Evolutionary conservation across 2,888 invertebrate genomes (phyloP).

Genomic region (Parelbella ahira): DNA sequence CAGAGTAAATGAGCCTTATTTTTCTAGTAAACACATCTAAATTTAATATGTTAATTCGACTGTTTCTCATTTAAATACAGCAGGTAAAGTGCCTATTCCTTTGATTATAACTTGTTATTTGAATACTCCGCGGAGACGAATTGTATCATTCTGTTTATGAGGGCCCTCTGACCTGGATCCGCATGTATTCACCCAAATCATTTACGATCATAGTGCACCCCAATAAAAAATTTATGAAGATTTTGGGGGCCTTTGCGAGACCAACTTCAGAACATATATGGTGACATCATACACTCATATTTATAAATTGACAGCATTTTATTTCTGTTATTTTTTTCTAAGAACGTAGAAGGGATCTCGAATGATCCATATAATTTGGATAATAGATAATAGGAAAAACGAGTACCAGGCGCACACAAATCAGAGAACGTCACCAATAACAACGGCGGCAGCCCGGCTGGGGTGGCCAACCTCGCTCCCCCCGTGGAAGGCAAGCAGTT

Average conservation of each 20-base stretch:
- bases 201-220: slow-evolving; percentile 8
- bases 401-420: slow-evolving; percentile 62
- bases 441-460: slow-evolving; percentile 48
- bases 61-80: slow-evolving; percentile 4
- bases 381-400: no score
- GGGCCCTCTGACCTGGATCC: slow-evolving; percentile 1
- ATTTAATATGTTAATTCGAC: slow-evolving; percentile 16
- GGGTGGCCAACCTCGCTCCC: slow-evolving; percentile 47
- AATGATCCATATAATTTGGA: no score
- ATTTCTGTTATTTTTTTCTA: not conserved
- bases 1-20: slow-evolving; percentile 19
- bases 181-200: slow-evolving; percentile 1
- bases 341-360: no score
- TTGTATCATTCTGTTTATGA: slow-evolving; percentile 9
- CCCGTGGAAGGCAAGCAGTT: slow-evolving; percentile 45
- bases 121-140: not conserved
- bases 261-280: no score
- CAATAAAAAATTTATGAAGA: slow-evolving; percentile 13
- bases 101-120: slow-evolving; percentile 8
- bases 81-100: slow-evolving; percentile 7
- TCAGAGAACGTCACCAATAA: slow-evolving; percentile 60
- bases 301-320: not conserved
- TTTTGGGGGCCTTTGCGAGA: no score
- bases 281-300: no score
- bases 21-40: slow-evolving; percentile 34